These are phyloP conservation scores for Bombus consobrinus DNA, from an alignment of 1,140 invertebrate genomes.

Conservation along the genomic window DNA sequence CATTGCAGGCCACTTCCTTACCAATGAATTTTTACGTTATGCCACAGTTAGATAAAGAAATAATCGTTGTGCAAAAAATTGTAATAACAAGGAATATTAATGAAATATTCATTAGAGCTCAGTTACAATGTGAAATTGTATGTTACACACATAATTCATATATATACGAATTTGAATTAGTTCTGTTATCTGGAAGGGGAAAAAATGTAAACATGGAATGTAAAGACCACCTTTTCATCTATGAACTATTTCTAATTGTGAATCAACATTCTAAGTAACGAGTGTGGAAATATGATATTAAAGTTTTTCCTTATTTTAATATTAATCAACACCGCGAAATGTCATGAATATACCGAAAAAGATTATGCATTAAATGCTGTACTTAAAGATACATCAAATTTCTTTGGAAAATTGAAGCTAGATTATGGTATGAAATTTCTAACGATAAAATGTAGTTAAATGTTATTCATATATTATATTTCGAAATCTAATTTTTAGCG, in stretches of 20 bases:
- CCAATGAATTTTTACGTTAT: conserved; percentile 92
- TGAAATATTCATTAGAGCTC: conserved; percentile 1
- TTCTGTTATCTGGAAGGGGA: neutral
- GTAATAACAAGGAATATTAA: neutral
- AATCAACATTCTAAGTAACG: neutral
- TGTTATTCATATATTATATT: neutral
- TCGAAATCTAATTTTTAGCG: conserved; percentile 34
- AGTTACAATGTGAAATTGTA: neutral
- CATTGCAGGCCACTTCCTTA: conserved; percentile 90
- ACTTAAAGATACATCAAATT: conserved; percentile 44
- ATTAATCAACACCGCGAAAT: conserved; percentile 47
- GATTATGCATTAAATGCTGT: conserved; percentile 21
- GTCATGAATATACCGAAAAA: neutral
- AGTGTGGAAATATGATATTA: conserved; percentile 21
- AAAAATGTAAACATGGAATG: conserved; percentile 63
- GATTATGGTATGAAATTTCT: conserved; percentile 53
- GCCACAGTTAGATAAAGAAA: conserved; percentile 87
- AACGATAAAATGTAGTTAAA: neutral
- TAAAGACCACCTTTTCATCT: neutral
- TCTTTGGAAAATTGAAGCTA: conserved; percentile 59
- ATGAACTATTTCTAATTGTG: neutral
- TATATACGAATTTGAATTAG: conserved; percentile 4
- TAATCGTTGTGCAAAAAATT: neutral
- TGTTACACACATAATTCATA: neutral
- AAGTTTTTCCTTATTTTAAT: conserved; percentile 32